phyloP scores from a whole-genome alignment of 2,113 vertebrate genomes.

The Gulo gulo region DNA sequence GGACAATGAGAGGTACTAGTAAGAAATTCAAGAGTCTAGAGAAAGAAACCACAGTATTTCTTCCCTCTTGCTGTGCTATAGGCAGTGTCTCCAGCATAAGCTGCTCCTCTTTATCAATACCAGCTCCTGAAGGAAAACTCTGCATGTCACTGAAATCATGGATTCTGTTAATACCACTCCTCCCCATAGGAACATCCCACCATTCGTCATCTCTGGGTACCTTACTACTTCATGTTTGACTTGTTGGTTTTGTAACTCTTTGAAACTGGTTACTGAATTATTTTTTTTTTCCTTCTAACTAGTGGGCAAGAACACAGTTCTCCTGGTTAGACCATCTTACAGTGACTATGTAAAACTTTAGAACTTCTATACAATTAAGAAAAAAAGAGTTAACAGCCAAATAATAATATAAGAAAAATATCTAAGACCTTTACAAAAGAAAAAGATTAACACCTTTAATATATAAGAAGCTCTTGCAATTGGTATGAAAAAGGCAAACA shows the following conservation, averaged over 20 bases:
- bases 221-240: background rate
- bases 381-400: background rate
- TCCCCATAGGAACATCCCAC: background rate
- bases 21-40: background rate
- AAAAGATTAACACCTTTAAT: background rate
- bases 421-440: background rate
- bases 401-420: background rate
- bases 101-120: background rate
- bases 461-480: background rate
- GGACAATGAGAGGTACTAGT: background rate
- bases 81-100: background rate
- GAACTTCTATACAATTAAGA: background rate
- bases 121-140: background rate
- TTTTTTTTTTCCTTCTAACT: background rate
- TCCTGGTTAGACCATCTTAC: background rate
- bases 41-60: background rate
- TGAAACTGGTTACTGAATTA: background rate
- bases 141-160: background rate
- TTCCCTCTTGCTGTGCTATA: background rate
- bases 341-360: background rate
- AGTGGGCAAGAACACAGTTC: background rate
- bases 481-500: background rate
- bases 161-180: background rate
- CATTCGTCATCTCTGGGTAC: background rate
- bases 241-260: background rate